Evolutionary conservation across 2,888 invertebrate genomes (phyloP), one percentile per base, ranked within the genome.

Genomic region (Pegoplata infirma): DNA sequence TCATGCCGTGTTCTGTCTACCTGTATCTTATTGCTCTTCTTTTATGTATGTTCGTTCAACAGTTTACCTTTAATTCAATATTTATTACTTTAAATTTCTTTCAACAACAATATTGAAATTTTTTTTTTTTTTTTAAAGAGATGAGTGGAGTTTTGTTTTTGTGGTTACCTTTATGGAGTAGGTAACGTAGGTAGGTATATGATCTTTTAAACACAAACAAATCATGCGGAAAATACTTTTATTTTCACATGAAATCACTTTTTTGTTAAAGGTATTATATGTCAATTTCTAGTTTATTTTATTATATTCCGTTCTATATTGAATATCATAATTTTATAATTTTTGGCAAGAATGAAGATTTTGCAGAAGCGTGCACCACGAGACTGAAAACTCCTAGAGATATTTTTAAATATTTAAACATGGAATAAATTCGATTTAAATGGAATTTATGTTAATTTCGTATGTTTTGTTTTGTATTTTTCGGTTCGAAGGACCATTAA

Each of bases 221-320:
- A 85, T 87, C 84, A 87, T 84, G 87, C 83, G 86, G 86, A 86
- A 87, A 87, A 86, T 85, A 82, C 84, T 85, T 85, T 86, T 85
- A 84, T 86, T 85, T 86, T 85, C 85, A 85, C 85, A 82, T 85
- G 84, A 85, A 84, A 83, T 83, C 67, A 71, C 59, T 56, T 75
- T 71, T 47, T 28, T n/a, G n/a, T 16, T 73, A 68, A 55, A 64
- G 74, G 82, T 80, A 82, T 82, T 81, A 80, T 81, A 76, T 83
- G 79, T 82, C 82, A 81, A 68, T 79, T 69, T 69, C 53, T 59
- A 53, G 40, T 66, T 78, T 66, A 68, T 77, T 68, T 55, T 61
- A 44, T 49, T 56, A 56, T 67, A 55, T 47, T 56, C n/a, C n/a
- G n/a, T 58, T 51, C n/a, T 40, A 17, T 47, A 25, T n/a, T n/a